A percentile compares a stretch with the other conserved stretches of the same genome.
Evolutionary conservation across 1,140 invertebrate genomes (phyloP).

Genomic region (Drosophila parvula): DNA sequence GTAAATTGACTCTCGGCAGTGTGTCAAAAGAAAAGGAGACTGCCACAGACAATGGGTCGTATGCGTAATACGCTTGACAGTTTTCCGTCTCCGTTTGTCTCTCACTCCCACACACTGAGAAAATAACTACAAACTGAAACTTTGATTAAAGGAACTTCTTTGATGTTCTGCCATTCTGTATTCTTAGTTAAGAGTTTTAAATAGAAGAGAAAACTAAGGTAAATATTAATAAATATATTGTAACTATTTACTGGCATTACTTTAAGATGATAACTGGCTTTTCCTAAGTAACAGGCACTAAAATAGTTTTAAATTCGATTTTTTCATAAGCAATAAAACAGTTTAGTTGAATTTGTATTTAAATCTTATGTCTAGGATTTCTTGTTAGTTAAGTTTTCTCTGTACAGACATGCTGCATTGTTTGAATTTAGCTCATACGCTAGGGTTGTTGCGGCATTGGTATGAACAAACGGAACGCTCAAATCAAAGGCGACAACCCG

Average conservation of each 20-base stretch:
- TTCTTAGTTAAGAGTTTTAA: neutral
- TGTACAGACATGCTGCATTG: constrained; percentile 25
- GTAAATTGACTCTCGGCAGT: constrained; percentile 49
- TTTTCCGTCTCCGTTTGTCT: constrained; percentile 7
- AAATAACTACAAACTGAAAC: neutral
- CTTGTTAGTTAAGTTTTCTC: neutral
- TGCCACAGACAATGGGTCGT: constrained; percentile 41
- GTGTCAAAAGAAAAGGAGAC: constrained; percentile 21
- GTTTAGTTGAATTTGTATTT: no score
- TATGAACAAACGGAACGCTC: constrained; percentile 43
- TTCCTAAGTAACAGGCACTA: no score
- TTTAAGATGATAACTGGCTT: no score
- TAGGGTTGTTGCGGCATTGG: neutral
- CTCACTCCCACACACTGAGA: constrained; percentile 7
- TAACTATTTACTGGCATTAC: neutral
- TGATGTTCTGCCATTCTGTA: neutral
- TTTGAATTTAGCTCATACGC: constrained; percentile 31
- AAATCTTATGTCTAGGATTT: neutral
- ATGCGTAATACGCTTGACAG: constrained; percentile 57
- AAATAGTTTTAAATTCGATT: no score
- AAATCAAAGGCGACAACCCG: constrained; percentile 48
- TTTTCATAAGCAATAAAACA: no score
- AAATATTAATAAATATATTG: neutral
- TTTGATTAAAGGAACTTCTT: neutral
- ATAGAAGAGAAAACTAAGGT: neutral